A percentile compares a stretch with the other conserved stretches of the same genome.
phyloP scores from a whole-genome alignment of 2,888 invertebrate genomes.

The Tetramorium bicarinatum region DNA sequence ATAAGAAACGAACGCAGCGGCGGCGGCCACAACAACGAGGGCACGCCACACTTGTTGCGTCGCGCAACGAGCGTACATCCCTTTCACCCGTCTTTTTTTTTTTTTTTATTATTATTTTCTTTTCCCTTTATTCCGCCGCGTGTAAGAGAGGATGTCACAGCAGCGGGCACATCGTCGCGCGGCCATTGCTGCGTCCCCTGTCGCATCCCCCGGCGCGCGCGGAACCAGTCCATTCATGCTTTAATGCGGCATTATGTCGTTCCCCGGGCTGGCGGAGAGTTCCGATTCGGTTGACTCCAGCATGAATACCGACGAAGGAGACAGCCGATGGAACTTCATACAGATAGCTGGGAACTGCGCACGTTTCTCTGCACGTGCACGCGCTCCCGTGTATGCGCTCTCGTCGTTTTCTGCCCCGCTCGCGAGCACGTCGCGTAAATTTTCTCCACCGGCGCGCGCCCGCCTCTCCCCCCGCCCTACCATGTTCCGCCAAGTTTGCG shows the following conservation, averaged over 20 bases:
- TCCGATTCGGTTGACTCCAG: constrained; percentile 62
- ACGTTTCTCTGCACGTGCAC: background rate
- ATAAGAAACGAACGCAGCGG: constrained; percentile 41
- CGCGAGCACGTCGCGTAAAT: constrained; percentile 72
- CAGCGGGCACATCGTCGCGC: background rate
- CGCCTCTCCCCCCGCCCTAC: constrained; percentile 23
- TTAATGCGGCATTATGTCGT: constrained; percentile 60
- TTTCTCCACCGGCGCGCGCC: constrained; percentile 61
- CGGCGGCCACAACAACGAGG: constrained; percentile 38
- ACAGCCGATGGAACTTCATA: constrained; percentile 64
- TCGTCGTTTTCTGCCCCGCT: constrained; percentile 63
- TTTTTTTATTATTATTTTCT: background rate
- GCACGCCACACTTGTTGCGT: constrained; percentile 63
- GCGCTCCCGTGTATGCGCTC: too few relatives aligned
- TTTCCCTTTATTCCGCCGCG: constrained; percentile 8
- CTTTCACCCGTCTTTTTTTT: background rate
- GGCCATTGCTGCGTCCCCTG: constrained; percentile 32
- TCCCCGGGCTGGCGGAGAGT: constrained; percentile 50
- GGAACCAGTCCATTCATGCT: constrained; percentile 50
- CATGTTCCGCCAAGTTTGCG: constrained; percentile 65
- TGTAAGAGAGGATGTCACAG: constrained; percentile 4
- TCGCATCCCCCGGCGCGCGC: constrained; percentile 47
- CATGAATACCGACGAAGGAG: constrained; percentile 64
- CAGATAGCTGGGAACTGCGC: constrained; percentile 50
- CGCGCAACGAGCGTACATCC: constrained; percentile 34